Evolutionary conservation across 1,140 invertebrate genomes (phyloP), one percentile per base, ranked within the genome.

Genomic region (Nasonia vitripennis): DNA sequence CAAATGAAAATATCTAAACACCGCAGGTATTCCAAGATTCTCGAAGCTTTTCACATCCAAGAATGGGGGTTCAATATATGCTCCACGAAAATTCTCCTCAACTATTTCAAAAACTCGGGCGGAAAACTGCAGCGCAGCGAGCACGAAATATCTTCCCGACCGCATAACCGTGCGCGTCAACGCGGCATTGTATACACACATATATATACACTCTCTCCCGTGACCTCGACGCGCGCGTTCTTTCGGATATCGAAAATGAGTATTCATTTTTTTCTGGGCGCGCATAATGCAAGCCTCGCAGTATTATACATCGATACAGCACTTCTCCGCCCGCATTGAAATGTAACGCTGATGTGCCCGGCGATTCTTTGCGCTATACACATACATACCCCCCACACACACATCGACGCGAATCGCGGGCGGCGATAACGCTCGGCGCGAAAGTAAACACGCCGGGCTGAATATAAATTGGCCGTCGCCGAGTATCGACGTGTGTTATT

Each of bases 391-490:
- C 17, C 6, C 17, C 0, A 77, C 34, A 77, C 37, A 77, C 37
- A 77, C 1, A 23, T n/a, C 41, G 31, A 20, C 4, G 74, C 11
- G 77, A 1, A 31, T 7, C 51, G 77, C 2, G 10, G 10, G 12
- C 48, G n/a, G 23, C 48, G 77, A 78, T 55, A 55, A 62, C 77
- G 55, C 55, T 62, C 17, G 6, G 55, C 20, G 62, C 78, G 37
- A 41, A n/a, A 37, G 79, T 81, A 81, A 81, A 70, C 62, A 81
- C 79, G 62, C 41, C 20, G 14, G 79, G 37, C 34, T 70, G 79
- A 81, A 81, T 81, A 81, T 81, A 71, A 73, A 73, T 81, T 74
- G 23, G 80, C 48, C 51, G 62, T 31, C 14, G 51, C 48, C 5
- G 3, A 27, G 41, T 80, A 80, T 80, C 78, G 78, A 70, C 78